These are phyloP conservation scores for Drosophila quinaria DNA, from an alignment of 2,888 invertebrate species.

Conservation along the genomic window DNA sequence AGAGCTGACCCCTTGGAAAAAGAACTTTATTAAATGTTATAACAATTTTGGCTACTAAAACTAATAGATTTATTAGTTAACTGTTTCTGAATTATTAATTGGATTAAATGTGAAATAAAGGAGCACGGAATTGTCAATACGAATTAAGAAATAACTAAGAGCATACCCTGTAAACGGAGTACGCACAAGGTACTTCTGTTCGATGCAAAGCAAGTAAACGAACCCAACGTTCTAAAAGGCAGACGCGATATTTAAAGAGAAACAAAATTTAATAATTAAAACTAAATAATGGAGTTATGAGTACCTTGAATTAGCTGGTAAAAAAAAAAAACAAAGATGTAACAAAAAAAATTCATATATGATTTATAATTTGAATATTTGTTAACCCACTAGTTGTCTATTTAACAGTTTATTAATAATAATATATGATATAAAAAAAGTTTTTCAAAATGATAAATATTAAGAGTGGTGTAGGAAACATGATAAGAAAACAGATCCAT, in stretches of 20 bases:
- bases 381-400: constrained; percentile 64
- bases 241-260: constrained; percentile 19
- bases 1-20: constrained; percentile 41
- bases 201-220: constrained; percentile 41
- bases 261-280: constrained; percentile 36
- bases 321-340: constrained; percentile 49
- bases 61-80: background rate
- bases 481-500: constrained; percentile 62
- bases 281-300: constrained; percentile 84
- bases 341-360: constrained; percentile 30
- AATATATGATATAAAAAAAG: constrained; percentile 32
- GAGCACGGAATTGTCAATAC: constrained; percentile 61
- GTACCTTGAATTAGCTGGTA: constrained; percentile 85
- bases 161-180: constrained; percentile 8
- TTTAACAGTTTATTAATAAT: constrained; percentile 42
- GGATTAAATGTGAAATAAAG: constrained; percentile 26
- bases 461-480: constrained; percentile 58
- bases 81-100: constrained; percentile 2
- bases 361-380: constrained; percentile 31
- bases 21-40: background rate
- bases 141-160: constrained; percentile 37
- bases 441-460: constrained; percentile 30
- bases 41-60: constrained; percentile 35
- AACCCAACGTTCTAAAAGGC: constrained; percentile 62
- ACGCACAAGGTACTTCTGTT: constrained; percentile 19